Base-by-base conservation (phyloP, 2,888 invertebrate genomes). In the Serripes groenlandicus region DNA sequence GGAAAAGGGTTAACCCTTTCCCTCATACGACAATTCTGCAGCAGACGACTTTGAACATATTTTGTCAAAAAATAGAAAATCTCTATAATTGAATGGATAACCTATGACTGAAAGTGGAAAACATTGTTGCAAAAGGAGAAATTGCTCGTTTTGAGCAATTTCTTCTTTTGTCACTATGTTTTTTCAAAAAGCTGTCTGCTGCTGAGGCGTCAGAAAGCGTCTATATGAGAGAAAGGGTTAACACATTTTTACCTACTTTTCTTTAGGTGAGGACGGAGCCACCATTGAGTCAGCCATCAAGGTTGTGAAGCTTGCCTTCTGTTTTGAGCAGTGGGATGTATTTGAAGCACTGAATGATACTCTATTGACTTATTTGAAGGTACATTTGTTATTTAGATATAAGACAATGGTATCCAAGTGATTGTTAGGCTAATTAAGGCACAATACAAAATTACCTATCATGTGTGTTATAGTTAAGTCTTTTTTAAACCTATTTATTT, bases 311-410 rank as follows among this genome's bases (percentile, higher is more conserved):
- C 89, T 92, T 75, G 93, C 94, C 7, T 95, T 92, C 89, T 91
- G 91, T 87, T 94, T 91, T 87, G 94, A 95, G 80, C 93, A 94
- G 75, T 94, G 92, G 93, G 94, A 94, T 15, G 87, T 92, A 49
- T 94, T 94, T 88, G 94, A 94, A 76, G 64, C 69, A 21, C 80
- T 93, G 56, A 85, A 91, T 72, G 92, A 92, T 15, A 87, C 87
- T 49, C 88, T 93, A 0, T 76, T 92, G 23, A 77, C 84, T 21
- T 89, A 90, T 37, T 82, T 93, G 21, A 92, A 90, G 91, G 93
- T 93, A 88, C 7, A 34, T n/a, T n/a, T n/a, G n/a, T n/a, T n/a
- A n/a, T n/a, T n/a, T n/a, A n/a, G n/a, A n/a, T n/a, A n/a, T n/a
- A n/a, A n/a, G n/a, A n/a, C n/a, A n/a, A n/a, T n/a, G n/a, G n/a